Evolutionary conservation across 2,888 invertebrate genomes (phyloP), one percentile per base, ranked within the genome.

Genomic region (Meloe dianella): DNA sequence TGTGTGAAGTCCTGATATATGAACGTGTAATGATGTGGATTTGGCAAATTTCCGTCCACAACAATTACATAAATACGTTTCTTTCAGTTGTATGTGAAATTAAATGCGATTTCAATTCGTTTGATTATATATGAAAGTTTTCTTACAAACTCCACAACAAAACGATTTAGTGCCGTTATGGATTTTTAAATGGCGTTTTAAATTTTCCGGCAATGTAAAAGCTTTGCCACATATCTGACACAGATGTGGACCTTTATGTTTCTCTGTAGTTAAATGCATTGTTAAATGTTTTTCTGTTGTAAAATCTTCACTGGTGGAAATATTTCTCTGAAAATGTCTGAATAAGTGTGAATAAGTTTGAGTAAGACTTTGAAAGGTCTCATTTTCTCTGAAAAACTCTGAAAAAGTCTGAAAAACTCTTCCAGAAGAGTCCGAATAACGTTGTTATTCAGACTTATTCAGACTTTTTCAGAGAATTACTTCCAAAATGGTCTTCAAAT

Each of bases 181-280:
- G 17, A 68, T 64, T 35, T 64, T 51, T 32, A 65, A 57, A 57
- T 70, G 70, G 17, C 66, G 27, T 22, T 62, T 57, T 32, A 70
- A 35, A 57, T 70, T 70, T 59, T 68, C 68, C 5, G 67, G 67
- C 57, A 70, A 58, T 14, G 70, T 70, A 27, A 65, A 70, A 20
- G 63, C 60, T 54, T 70, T 70, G 3, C 70, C 70, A 35, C 70
- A 70, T 7, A 62, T 70, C n/a, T 65, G 67, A 30, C 70, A 70
- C n/a, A 68, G 57, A 61, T 70, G 66, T 32, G 65, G 56, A 14
- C 70, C 67, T 59, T 64, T 70, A 10, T 65, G 70, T 30, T 68
- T 70, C 9, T 70, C 63, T 20, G 63, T 66, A 24, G 27, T 63
- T 20, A 66, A 64, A 57, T 70, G 70, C n/a, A 57, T 32, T 14